A percentile compares a stretch with the other conserved stretches of the same genome.
Evolutionary conservation across 2,888 invertebrate species (phyloP).

Genomic region (Antheraea assamensis): DNA sequence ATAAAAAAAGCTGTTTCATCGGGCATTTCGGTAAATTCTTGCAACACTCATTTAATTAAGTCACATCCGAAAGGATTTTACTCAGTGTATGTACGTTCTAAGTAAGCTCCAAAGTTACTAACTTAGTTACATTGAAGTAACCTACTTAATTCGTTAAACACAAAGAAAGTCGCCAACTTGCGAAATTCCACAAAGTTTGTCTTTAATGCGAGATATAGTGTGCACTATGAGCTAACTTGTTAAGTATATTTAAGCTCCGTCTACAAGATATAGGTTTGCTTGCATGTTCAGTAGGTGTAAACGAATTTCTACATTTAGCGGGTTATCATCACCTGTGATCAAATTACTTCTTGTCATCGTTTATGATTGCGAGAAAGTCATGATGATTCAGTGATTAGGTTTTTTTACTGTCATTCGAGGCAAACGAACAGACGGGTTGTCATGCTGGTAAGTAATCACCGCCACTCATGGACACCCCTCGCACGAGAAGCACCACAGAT

Average conservation of each 20-base stretch:
- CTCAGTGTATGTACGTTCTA: slow-evolving; percentile 13
- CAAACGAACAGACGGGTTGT: too few relatives aligned
- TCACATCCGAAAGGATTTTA: slow-evolving; percentile 20
- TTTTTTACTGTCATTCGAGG: too few relatives aligned
- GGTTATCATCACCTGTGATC: background rate
- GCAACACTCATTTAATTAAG: slow-evolving; percentile 18
- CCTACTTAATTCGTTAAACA: slow-evolving; percentile 23
- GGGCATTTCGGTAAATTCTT: background rate
- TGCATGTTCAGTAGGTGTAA: background rate
- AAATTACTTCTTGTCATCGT: background rate
- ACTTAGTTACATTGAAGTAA: slow-evolving; percentile 18
- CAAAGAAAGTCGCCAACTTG: slow-evolving; percentile 19
- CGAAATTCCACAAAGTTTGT: slow-evolving; percentile 11
- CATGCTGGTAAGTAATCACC: too few relatives aligned
- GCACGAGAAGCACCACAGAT: too few relatives aligned
- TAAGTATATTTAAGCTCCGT: slow-evolving; percentile 8
- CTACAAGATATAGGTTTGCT: background rate
- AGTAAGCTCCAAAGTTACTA: slow-evolving; percentile 18
- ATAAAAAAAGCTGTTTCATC: too few relatives aligned
- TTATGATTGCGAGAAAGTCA: background rate
- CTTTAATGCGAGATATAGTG: slow-evolving; percentile 9
- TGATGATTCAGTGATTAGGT: too few relatives aligned
- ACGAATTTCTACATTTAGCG: background rate
- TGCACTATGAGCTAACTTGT: slow-evolving; percentile 9
- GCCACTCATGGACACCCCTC: too few relatives aligned